Evolutionary conservation across 2,888 invertebrate genomes (phyloP).

Genomic region (Torymus texanus): DNA sequence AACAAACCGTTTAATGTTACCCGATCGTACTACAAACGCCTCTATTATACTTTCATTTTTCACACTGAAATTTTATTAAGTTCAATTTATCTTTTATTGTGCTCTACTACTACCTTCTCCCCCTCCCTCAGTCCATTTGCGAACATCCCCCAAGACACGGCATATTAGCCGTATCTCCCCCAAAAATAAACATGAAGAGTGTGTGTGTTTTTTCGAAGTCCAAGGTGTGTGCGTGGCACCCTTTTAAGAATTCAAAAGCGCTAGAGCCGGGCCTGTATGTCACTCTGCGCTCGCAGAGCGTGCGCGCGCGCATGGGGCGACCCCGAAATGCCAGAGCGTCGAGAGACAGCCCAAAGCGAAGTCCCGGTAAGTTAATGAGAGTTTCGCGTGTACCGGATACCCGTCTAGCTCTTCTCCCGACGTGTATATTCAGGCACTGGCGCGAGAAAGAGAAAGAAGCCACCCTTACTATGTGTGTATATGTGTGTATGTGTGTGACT

Average conservation of each 20-base stretch:
- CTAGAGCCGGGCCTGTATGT: constrained; percentile 32
- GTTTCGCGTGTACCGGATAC: constrained; percentile 70
- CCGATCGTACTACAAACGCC: background rate
- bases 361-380: constrained; percentile 67
- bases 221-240: constrained; percentile 23
- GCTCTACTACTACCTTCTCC: no score
- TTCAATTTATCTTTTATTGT: constrained; percentile 27
- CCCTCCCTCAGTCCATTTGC: background rate
- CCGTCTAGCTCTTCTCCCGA: constrained; percentile 59
- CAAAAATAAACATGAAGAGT: constrained; percentile 19
- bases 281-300: background rate
- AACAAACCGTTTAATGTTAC: background rate
- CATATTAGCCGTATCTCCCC: constrained; percentile 5
- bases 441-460: constrained; percentile 11
- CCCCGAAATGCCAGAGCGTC: constrained; percentile 40
- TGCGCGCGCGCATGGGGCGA: background rate
- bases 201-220: background rate
- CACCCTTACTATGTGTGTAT: background rate
- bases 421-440: constrained; percentile 22
- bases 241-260: constrained; percentile 40
- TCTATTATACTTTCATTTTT: constrained; percentile 1
- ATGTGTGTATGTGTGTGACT: no score
- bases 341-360: constrained; percentile 29
- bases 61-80: constrained; percentile 4
- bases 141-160: constrained; percentile 7